phyloP scores from a whole-genome alignment of 2,888 invertebrate species.

The Seladonia tumulorum region DNA sequence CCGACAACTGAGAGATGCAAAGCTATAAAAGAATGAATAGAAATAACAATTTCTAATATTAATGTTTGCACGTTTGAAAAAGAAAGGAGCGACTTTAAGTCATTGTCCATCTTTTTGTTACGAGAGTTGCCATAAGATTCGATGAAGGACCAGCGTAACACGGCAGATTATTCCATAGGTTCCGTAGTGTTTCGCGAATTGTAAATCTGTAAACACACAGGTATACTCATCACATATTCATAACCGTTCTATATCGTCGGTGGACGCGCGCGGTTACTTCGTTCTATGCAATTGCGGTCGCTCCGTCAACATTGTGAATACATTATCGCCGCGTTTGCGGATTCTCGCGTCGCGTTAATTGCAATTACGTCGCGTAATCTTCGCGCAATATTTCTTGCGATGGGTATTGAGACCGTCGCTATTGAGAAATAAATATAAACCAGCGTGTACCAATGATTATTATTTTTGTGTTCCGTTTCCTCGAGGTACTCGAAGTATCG shows the following conservation, averaged over 20 bases:
- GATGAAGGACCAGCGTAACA: background rate
- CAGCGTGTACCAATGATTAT: background rate
- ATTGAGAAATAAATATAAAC: background rate
- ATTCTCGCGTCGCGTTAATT: slow-evolving; percentile 57
- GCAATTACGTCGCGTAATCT: slow-evolving; percentile 60
- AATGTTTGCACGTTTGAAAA: background rate
- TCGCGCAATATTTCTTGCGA: slow-evolving; percentile 42
- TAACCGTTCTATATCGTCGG: slow-evolving; percentile 46
- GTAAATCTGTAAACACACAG: slow-evolving; percentile 28
- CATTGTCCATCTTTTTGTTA: background rate
- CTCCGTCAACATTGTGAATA: slow-evolving; percentile 57
- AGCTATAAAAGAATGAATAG: no score
- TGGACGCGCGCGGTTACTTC: slow-evolving; percentile 56
- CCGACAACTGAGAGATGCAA: no score
- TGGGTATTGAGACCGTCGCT: background rate
- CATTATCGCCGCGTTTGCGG: slow-evolving; percentile 57
- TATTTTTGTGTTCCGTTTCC: background rate
- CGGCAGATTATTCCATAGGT: slow-evolving; percentile 2
- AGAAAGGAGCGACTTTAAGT: background rate
- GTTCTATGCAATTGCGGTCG: slow-evolving; percentile 62
- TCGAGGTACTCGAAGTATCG: background rate
- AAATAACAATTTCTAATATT: no score
- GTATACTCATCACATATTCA: slow-evolving; percentile 59
- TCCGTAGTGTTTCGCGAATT: slow-evolving; percentile 15
- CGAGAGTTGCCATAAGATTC: background rate